phyloP scores from a whole-genome alignment of 2,888 invertebrate genomes.

The Poecilobothrus nobilitatus region DNA sequence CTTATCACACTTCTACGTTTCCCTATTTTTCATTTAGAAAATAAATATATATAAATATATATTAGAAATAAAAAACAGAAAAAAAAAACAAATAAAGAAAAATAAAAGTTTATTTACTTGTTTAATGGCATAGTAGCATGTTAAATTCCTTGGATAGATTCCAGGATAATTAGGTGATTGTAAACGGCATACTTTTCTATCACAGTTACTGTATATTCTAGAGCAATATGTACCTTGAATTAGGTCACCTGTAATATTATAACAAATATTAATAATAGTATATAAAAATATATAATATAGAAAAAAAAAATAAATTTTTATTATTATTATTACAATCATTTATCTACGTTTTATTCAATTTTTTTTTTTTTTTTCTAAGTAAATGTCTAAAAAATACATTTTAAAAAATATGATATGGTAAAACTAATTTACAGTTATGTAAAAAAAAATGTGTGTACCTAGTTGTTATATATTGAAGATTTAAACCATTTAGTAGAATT shows the following conservation, averaged over 20 bases:
- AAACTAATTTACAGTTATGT: too few species aligned
- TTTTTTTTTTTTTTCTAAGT: not conserved
- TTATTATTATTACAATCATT: slow-evolving; percentile 3
- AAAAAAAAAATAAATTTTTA: slow-evolving; percentile 1
- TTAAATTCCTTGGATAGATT: slow-evolving; percentile 85
- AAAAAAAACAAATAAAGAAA: too few species aligned
- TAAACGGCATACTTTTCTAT: slow-evolving; percentile 77
- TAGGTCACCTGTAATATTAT: slow-evolving; percentile 80
- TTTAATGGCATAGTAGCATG: slow-evolving; percentile 86
- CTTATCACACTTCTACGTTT: too few species aligned
- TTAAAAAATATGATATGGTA: too few species aligned
- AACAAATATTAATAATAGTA: slow-evolving; percentile 36
- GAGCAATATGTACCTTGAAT: slow-evolving; percentile 89
- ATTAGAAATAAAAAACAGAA: too few species aligned
- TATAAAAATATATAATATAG: slow-evolving; percentile 5
- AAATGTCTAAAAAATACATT: not conserved
- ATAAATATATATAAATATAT: too few species aligned
- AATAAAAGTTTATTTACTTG: slow-evolving; percentile 42
- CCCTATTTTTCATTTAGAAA: too few species aligned
- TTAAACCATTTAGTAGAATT: too few species aligned
- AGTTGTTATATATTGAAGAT: too few species aligned
- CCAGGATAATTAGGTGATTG: slow-evolving; percentile 91
- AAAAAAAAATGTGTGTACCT: too few species aligned
- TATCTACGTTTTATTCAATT: not conserved
- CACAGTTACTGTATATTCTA: slow-evolving; percentile 85